Evolutionary conservation across 2,797 vertebrate genomes (phyloP).

Genomic region (Phrynocephalus vlangalii): DNA sequence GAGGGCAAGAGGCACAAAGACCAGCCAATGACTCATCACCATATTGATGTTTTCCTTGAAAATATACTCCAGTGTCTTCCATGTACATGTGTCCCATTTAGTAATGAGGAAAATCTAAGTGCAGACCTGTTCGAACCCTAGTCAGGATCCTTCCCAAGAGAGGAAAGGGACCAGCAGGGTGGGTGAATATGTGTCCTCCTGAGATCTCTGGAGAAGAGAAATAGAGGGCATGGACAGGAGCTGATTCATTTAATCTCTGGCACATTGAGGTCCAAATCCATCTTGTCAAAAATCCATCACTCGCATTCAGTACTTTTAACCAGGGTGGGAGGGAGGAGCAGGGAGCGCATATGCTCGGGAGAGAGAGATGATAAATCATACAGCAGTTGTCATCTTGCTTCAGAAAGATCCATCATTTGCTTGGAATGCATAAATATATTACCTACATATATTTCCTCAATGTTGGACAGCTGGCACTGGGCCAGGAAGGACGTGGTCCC

Average conservation of each 20-base stretch:
- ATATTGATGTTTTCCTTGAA: neutral
- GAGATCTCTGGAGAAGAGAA: constrained; percentile 62
- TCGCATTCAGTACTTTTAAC: constrained; percentile 60
- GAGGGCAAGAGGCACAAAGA: no score
- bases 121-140: constrained; percentile 31
- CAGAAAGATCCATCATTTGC: constrained; percentile 72
- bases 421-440: constrained; percentile 58
- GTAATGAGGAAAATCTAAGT: neutral
- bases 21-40: neutral
- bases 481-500: neutral
- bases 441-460: constrained; percentile 36
- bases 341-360: constrained; percentile 58
- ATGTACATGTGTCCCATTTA: neutral
- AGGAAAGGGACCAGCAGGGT: fast-evolving
- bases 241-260: constrained; percentile 77
- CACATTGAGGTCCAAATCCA: constrained; percentile 79
- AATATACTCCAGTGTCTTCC: neutral
- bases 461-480: constrained; percentile 26
- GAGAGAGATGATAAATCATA: constrained; percentile 72
- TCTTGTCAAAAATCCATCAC: constrained; percentile 81
- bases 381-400: constrained; percentile 43
- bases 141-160: constrained; percentile 28
- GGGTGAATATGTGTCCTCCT: constrained; percentile 42
- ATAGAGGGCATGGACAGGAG: constrained; percentile 71
- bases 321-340: constrained; percentile 40